These are phyloP conservation scores for Phaonia tiefii DNA, from an alignment of 2,888 invertebrate species.

Conservation along the genomic window DNA sequence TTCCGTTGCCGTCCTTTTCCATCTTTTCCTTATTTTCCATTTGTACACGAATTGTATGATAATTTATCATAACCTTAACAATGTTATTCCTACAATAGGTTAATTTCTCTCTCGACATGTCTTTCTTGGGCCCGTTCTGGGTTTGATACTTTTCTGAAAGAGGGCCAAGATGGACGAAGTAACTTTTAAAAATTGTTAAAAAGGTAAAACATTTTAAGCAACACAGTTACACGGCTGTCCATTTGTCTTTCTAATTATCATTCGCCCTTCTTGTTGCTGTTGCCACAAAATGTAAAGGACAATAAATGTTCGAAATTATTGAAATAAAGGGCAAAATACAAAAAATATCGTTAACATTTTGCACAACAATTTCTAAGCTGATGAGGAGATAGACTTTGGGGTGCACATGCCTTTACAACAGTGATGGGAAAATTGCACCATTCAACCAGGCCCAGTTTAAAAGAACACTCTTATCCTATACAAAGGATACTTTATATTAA, in stretches of 20 bases:
- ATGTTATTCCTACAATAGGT: constrained; percentile 12
- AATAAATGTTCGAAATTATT: background rate
- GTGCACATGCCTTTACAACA: too few relatives aligned
- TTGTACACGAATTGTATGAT: constrained; percentile 21
- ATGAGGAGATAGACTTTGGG: background rate
- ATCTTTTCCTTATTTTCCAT: too few relatives aligned
- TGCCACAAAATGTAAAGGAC: background rate
- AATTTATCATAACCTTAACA: constrained; percentile 36
- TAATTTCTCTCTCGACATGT: background rate
- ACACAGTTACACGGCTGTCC: too few relatives aligned
- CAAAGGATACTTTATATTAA: too few relatives aligned
- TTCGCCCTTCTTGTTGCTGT: constrained; percentile 40
- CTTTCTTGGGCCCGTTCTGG: background rate
- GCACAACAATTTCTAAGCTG: background rate
- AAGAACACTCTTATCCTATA: too few relatives aligned
- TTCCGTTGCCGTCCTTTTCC: constrained; percentile 12
- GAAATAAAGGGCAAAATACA: constrained; percentile 25
- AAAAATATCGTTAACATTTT: constrained; percentile 49
- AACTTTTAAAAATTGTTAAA: constrained; percentile 24
- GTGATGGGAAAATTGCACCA: too few relatives aligned
- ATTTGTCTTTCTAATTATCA: constrained; percentile 64
- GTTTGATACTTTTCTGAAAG: background rate
- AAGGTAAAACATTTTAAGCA: constrained; percentile 54
- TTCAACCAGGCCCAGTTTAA: too few relatives aligned
- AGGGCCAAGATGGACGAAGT: background rate